phyloP scores from a whole-genome alignment of 2,113 vertebrate species.

The Synchiropus splendidus region DNA sequence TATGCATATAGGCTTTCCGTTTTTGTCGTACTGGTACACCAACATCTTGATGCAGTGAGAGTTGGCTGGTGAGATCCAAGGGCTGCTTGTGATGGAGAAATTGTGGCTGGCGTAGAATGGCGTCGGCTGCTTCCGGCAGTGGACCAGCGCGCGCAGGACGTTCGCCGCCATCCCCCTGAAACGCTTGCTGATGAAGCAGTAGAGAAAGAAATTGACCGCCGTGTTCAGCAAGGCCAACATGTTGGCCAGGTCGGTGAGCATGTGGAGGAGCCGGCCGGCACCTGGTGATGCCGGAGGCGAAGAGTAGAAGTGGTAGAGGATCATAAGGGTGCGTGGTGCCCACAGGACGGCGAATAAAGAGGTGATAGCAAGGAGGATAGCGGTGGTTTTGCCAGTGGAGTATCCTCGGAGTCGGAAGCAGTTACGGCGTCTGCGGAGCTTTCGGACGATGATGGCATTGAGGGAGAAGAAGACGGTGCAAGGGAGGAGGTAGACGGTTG shows the following conservation, averaged over 20 bases:
- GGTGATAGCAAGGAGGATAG: slow-evolving; percentile 89
- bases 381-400: slow-evolving; percentile 90
- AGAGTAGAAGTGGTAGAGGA: slow-evolving; percentile 89
- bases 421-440: slow-evolving; percentile 78
- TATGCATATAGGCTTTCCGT: slow-evolving; percentile 88
- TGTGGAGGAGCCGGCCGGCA: slow-evolving; percentile 76
- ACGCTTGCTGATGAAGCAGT: slow-evolving; percentile 96
- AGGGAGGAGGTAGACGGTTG: slow-evolving; percentile 86
- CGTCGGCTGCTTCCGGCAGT: slow-evolving; percentile 80
- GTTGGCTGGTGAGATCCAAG: slow-evolving; percentile 96
- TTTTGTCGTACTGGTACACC: slow-evolving; percentile 94
- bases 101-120: slow-evolving; percentile 92
- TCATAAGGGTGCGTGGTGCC: slow-evolving; percentile 87
- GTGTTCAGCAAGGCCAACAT: slow-evolving; percentile 95
- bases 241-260: slow-evolving; percentile 83
- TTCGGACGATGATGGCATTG: slow-evolving; percentile 85
- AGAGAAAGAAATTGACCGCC: slow-evolving; percentile 96
- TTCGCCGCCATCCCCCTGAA: slow-evolving; percentile 88
- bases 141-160: slow-evolving; percentile 81
- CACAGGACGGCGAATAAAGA: slow-evolving; percentile 90
- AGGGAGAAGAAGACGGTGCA: slow-evolving; percentile 92
- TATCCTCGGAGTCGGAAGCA: slow-evolving; percentile 86
- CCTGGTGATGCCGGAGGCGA: slow-evolving; percentile 68
- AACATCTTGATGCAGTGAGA: slow-evolving; percentile 98
- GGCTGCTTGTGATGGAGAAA: slow-evolving; percentile 96